phyloP scores from a whole-genome alignment of 2,113 vertebrate species.

The Pontoporia blainvillei region DNA sequence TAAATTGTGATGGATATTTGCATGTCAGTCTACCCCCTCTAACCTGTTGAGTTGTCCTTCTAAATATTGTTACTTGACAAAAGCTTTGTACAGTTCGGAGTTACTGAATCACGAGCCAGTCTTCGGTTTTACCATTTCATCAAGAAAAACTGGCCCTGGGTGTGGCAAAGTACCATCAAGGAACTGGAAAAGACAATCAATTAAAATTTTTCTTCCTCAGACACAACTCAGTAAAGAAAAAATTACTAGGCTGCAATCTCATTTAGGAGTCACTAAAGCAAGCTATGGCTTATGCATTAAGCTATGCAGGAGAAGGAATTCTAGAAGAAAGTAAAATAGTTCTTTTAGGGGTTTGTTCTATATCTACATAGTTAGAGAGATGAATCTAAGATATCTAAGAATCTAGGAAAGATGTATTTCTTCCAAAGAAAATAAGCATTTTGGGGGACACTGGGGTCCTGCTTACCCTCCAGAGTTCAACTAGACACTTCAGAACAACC shows the following conservation, averaged over 20 bases:
- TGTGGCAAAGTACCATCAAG: conserved; percentile 50
- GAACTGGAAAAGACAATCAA: conserved; percentile 6
- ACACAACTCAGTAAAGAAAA: conserved; percentile 8
- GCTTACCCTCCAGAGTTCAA: conserved; percentile 20
- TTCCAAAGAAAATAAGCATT: background rate
- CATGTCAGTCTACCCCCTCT: conserved; percentile 26
- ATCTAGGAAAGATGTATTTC: background rate
- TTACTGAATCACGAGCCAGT: conserved; percentile 10
- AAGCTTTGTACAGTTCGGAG: background rate
- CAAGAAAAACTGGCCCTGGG: conserved; percentile 26
- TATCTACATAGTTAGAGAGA: background rate
- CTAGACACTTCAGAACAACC: background rate
- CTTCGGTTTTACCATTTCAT: background rate
- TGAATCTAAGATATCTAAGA: conserved; percentile 2
- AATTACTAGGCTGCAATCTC: background rate
- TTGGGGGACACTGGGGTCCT: background rate
- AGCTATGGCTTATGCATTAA: background rate
- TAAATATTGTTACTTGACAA: conserved; percentile 40
- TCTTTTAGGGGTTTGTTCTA: background rate
- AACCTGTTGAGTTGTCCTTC: conserved; percentile 54
- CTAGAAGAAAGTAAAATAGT: background rate
- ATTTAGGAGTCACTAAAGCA: background rate
- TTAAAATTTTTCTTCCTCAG: conserved; percentile 35
- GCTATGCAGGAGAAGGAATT: background rate
- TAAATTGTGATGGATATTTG: conserved; percentile 60